Base-by-base conservation (phyloP, 2,113 vertebrate species). In the Mus spicilegus region DNA sequence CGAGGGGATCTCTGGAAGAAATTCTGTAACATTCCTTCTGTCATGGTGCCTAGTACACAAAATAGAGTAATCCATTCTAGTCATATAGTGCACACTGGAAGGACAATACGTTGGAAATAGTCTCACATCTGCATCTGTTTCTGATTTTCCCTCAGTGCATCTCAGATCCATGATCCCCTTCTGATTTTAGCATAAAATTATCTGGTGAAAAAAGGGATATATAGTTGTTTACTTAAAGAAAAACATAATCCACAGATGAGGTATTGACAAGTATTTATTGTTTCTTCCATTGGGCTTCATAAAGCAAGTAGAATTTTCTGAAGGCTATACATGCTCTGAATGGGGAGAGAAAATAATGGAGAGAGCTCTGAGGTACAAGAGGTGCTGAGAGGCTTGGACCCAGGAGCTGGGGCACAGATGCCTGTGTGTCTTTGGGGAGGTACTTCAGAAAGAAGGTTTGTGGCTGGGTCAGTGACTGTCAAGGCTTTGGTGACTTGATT, bases 201-300 rank as follows among this genome's bases (percentile, higher is more conserved):
- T 8, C 42, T 33, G 2, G 11, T 3, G 42, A 73, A 0, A 7
- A 7, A 39, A 63, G 13, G 5, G 8, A 26, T 54, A 65, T 20
- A 42, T 51, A 75, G 63, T 10, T 72, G 28, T 17, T 7, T 82
- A 13, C 9, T 56, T 49, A 28, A 0, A 33, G 26, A 33, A 11
- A 67, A 87, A 63, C 16, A 46, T 0, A 1, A 5, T 56, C 42
- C 81, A 30, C 72, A 39, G 20, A 33, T 89, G 17, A 92, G 22
- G 36, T 28, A 56, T 49, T 14, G n/a, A 26, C 26, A 92, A 91
- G 30, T 3, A 22, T 97, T 96, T 93, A 95, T 73, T 73, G 70
- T 9, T 72, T 2, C 22, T 93, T 84, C 65, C 19, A 51, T 30
- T 75, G 16, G 80, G n/a, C 28, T 80, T 42, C 11, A 22, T 13